Conservation (phyloP, 2,797 vertebrate species). For the Eurystomus glaucurus region DNA sequence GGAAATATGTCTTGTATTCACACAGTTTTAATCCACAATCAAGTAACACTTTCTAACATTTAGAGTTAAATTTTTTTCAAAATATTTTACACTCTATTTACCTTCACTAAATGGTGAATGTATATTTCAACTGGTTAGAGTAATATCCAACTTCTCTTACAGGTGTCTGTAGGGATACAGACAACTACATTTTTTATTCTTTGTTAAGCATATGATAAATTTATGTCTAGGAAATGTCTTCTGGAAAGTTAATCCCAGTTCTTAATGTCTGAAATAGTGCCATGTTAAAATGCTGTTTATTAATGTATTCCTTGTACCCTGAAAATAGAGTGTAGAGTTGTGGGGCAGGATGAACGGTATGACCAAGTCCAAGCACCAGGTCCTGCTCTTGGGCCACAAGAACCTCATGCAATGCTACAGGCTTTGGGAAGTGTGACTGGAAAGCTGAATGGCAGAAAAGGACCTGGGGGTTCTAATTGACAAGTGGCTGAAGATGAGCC, state of each 20-base stretch:
- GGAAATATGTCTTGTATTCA: neutral
- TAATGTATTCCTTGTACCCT: neutral
- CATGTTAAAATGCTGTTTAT: neutral
- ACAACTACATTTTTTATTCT: neutral
- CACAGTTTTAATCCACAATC: neutral
- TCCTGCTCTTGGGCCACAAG: no score
- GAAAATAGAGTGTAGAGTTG: neutral
- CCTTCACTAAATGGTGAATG: neutral
- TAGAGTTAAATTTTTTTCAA: conserved; percentile 5
- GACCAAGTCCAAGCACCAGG: no score
- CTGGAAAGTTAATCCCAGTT: neutral
- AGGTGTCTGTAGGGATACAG: neutral
- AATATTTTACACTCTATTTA: neutral
- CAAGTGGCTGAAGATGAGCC: no score
- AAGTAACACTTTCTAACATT: neutral
- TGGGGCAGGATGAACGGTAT: neutral
- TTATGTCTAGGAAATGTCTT: neutral
- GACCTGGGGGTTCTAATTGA: no score
- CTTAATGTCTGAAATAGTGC: neutral
- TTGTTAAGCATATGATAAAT: neutral
- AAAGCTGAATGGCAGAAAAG: no score
- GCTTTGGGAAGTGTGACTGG: no score
- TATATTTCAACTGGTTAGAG: neutral
- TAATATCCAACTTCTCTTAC: neutral
- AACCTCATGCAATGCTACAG: no score